Evolutionary conservation across 2,888 invertebrate species (phyloP), one percentile per base, ranked within the genome.

Genomic region (Ariolimax columbianus): DNA sequence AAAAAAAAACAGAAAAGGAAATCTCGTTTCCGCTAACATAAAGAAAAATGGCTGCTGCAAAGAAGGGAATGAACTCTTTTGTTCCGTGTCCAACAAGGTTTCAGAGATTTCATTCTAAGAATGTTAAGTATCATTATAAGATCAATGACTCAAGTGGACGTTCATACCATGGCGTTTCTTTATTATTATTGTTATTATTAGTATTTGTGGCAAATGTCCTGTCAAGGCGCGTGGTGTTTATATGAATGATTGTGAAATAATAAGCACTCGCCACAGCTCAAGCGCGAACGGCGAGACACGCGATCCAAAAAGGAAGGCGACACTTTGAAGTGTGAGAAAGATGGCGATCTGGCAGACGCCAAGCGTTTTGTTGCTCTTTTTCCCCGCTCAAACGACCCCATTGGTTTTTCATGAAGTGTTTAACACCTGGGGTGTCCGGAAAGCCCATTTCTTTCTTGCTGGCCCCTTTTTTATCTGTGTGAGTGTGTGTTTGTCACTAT

Each of bases 181-280:
- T 33, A 75, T 75, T 51, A 51, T n/a, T 51, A 75, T 51, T 36
- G 33, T 75, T 33, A 51, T 75, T 47, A 33, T 75, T 33, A 36
- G 4, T 51, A 43, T 19, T 75, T 33, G 23, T 75, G 6, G 51
- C 33, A 68, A 40, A 43, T 26, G 30, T 30, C 1, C 66, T 66
- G 79, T 68, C 79, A 79, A 68, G 66, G 43, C 43, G 30, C n/a
- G 68, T 79, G 79, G 66, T 79, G 43, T 78, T n/a, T 30, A 30
- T 47, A 30, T 79, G 79, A 79, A 43, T 47, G 66, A 79, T 79
- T 43, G 66, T 36, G 33, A 79, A 79, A 79, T 79, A 79, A 79
- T 79, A 66, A 68, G 79, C 66, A 79, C 63, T 36, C 33, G 36
- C 63, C n/a, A 47, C 43, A 26, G 68, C 23, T 66, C 79, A 68